Evolutionary conservation across 2,888 invertebrate genomes (phyloP).

Genomic region (Yponomeuta malinellus): DNA sequence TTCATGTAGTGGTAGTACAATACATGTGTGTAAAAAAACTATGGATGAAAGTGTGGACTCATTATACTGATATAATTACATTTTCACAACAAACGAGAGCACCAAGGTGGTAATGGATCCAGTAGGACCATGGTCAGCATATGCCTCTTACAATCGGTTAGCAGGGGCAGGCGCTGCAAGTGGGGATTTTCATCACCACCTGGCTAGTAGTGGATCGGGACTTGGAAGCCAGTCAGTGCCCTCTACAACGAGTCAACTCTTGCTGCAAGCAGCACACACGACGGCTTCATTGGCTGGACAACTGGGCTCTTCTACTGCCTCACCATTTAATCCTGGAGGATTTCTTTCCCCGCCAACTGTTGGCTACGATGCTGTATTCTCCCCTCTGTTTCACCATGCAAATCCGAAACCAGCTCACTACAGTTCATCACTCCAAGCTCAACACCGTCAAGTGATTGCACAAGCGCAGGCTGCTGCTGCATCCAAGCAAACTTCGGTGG

Average conservation of each 20-base stretch:
- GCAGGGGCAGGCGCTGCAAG: slow-evolving; percentile 80
- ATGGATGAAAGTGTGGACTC: slow-evolving; percentile 73
- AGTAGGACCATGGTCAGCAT: slow-evolving; percentile 91
- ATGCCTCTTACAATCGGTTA: slow-evolving; percentile 88
- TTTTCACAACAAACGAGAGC: slow-evolving; percentile 54
- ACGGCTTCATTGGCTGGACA: slow-evolving; percentile 78
- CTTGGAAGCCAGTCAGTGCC: slow-evolving; percentile 74
- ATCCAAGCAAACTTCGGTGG: slow-evolving; percentile 73
- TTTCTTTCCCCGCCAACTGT: slow-evolving; percentile 85
- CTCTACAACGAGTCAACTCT: slow-evolving; percentile 80
- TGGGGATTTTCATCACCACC: slow-evolving; percentile 81
- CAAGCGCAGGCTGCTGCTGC: slow-evolving; percentile 73
- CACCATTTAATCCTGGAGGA: slow-evolving; percentile 81
- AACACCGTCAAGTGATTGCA: slow-evolving; percentile 81
- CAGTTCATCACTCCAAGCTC: slow-evolving; percentile 78
- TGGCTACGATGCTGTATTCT: slow-evolving; percentile 88
- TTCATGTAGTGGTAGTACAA: slow-evolving; percentile 52
- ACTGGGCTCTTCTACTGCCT: slow-evolving; percentile 77
- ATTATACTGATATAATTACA: slow-evolving; percentile 65
- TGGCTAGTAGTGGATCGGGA: slow-evolving; percentile 75
- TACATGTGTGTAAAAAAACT: slow-evolving; percentile 46
- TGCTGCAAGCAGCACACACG: slow-evolving; percentile 79
- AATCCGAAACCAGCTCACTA: slow-evolving; percentile 85
- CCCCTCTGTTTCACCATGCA: slow-evolving; percentile 87
- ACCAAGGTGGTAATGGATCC: slow-evolving; percentile 87